These are phyloP conservation scores for Drosophila hydei DNA, from an alignment of 1,140 invertebrate species.

Conservation along the genomic window DNA sequence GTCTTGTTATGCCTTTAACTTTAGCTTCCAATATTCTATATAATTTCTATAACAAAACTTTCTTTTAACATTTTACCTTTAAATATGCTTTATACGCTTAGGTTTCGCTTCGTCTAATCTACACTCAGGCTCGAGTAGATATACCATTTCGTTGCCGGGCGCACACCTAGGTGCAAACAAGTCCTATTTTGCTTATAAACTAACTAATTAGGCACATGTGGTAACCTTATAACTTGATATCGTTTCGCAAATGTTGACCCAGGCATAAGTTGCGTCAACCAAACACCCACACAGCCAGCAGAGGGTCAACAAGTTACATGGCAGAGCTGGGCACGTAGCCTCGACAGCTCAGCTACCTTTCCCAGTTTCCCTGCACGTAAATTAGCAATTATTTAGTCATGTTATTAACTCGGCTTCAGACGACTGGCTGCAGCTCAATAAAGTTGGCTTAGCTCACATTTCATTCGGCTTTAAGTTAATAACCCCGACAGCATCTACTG, in stretches of 20 bases:
- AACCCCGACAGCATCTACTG: background rate
- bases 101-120: too few species aligned
- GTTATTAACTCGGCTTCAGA: conserved; percentile 31
- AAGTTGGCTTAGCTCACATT: conserved; percentile 26
- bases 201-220: conserved; percentile 59
- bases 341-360: conserved; percentile 15
- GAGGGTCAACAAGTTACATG: conserved; percentile 65
- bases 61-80: too few species aligned
- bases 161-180: conserved; percentile 3
- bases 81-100: too few species aligned
- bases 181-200: conserved; percentile 35
- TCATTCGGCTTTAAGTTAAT: conserved; percentile 39
- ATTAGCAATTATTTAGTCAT: conserved; percentile 68
- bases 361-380: conserved; percentile 55
- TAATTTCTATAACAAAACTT: too few species aligned
- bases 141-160: background rate
- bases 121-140: too few species aligned
- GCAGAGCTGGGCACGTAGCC: conserved; percentile 54
- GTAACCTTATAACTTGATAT: conserved; percentile 48
- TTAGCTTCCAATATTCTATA: too few species aligned
- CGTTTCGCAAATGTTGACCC: conserved; percentile 63
- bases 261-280: conserved; percentile 27
- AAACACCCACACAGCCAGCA: conserved; percentile 21
- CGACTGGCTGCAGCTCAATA: conserved; percentile 44
- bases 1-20: too few species aligned